Evolutionary conservation across 2,113 vertebrate genomes (phyloP).

Genomic region (Phoxinus phoxinus): DNA sequence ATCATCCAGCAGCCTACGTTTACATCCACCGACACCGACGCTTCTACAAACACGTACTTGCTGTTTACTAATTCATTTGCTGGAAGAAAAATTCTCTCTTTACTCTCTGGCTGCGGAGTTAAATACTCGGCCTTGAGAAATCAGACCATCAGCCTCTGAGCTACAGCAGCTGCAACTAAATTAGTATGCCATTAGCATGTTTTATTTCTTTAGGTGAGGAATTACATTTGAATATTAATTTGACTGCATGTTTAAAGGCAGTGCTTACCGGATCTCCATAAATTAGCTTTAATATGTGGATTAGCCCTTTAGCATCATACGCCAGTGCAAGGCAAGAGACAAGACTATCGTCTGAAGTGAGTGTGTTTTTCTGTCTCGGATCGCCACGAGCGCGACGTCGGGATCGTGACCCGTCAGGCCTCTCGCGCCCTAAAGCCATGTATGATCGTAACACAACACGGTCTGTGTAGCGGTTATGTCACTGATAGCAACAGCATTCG

Average conservation of each 20-base stretch:
- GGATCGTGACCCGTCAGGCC: conserved; percentile 34
- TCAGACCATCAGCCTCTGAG: conserved; percentile 38
- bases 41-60: conserved; percentile 8
- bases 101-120: conserved; percentile 16
- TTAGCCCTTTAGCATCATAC: conserved; percentile 57
- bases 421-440: neutral
- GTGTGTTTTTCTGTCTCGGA: conserved; percentile 25
- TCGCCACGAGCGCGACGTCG: neutral
- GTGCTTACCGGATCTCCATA: conserved; percentile 59
- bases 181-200: conserved; percentile 64
- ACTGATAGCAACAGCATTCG: neutral
- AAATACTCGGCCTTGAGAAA: conserved; percentile 47
- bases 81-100: conserved; percentile 14
- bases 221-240: conserved; percentile 65
- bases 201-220: conserved; percentile 64
- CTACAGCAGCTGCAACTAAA: conserved; percentile 48
- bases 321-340: conserved; percentile 34
- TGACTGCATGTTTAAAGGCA: conserved; percentile 59
- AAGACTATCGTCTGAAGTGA: conserved; percentile 52
- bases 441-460: neutral
- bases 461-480: neutral
- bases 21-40: conserved; percentile 1
- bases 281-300: conserved; percentile 63
- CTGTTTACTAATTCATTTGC: conserved; percentile 22
- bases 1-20: neutral